Evolutionary conservation across 2,888 invertebrate species (phyloP).

Genomic region (Dasypogon diadema): DNA sequence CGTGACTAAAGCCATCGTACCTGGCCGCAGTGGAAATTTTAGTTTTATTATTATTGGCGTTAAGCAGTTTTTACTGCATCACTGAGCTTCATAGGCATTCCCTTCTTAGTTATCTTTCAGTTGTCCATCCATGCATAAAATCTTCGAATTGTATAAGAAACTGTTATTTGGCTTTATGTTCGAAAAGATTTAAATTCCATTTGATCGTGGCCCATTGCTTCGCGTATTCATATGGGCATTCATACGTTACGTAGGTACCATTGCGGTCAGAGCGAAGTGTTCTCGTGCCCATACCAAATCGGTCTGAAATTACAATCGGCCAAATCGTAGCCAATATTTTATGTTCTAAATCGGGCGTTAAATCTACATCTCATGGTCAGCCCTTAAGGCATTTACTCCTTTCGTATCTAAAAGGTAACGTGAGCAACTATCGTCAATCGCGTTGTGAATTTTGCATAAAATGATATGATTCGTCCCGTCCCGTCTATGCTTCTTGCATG

Average conservation of each 20-base stretch:
- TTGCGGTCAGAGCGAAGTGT: background rate
- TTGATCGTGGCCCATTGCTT: conserved; percentile 22
- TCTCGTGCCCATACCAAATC: conserved; percentile 30
- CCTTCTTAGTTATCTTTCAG: background rate
- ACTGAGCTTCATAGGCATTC: background rate
- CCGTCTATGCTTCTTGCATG: background rate
- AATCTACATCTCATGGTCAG: conserved; percentile 42
- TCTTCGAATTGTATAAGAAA: conserved; percentile 25
- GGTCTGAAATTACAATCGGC: conserved; percentile 20
- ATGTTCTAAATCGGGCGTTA: conserved; percentile 46
- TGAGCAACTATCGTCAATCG: conserved; percentile 1
- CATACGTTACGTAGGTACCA: background rate
- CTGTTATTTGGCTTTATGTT: conserved; percentile 36
- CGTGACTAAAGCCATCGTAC: conserved; percentile 7
- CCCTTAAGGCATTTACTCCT: conserved; percentile 16
- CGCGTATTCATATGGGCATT: background rate
- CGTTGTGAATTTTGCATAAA: conserved; percentile 18
- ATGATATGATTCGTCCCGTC: background rate
- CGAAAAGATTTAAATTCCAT: conserved; percentile 34
- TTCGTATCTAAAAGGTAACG: background rate
- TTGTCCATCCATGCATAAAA: conserved; percentile 44
- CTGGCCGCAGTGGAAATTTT: conserved; percentile 1
- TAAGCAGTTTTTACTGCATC: conserved; percentile 8
- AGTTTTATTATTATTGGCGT: conserved; percentile 38
- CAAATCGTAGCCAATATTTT: conserved; percentile 37